Evolutionary conservation across 2,113 vertebrate species (phyloP), one percentile per base, ranked within the genome.

Genomic region (Gymnogyps californianus): DNA sequence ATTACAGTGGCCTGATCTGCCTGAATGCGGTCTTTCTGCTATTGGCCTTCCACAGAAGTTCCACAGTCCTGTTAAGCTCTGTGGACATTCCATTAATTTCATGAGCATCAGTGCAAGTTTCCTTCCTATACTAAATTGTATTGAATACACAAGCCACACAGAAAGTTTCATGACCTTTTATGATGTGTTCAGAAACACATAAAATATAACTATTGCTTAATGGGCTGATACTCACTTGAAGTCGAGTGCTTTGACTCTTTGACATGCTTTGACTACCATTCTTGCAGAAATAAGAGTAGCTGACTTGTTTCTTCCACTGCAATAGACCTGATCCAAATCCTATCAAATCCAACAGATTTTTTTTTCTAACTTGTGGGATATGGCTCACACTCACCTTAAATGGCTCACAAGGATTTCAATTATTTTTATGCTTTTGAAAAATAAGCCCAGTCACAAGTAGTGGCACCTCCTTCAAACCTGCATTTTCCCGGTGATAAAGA

Each of bases 81-180:
- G 12, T 83, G 76, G 42, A 21, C 8, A 13, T 77, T 74, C 34
- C 32, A 46, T 66, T 74, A 83, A 51, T 88, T 67, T 29, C 9
- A 28, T 31, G 55, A 78, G 38, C 34, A 75, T 38, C 51, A 84
- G 59, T 31, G 3, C 18, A 88, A 25, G 26, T 95, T 96, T 88
- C 49, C 32, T 78, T 78, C 77, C 61, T 89, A 82, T 76, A 32
- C n/a, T 71, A 83, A 38, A 81, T 87, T 81, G 47, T 93, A 19
- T 40, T 84, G 72, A 87, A 82, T 78, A 94, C 95, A 79, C 69
- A 78, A 84, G 10, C 46, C 64, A 58, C 29, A 55, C 83, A 67
- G 71, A 86, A 87, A 62, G 24, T 70, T 90, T 86, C 16, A 13
- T 77, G n/a, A 75, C 34, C 40, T 91, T 85, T 85, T 70, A 58